These are phyloP conservation scores for Halocaridina rubra DNA, from an alignment of 2,888 invertebrate species.

Conservation along the genomic window DNA sequence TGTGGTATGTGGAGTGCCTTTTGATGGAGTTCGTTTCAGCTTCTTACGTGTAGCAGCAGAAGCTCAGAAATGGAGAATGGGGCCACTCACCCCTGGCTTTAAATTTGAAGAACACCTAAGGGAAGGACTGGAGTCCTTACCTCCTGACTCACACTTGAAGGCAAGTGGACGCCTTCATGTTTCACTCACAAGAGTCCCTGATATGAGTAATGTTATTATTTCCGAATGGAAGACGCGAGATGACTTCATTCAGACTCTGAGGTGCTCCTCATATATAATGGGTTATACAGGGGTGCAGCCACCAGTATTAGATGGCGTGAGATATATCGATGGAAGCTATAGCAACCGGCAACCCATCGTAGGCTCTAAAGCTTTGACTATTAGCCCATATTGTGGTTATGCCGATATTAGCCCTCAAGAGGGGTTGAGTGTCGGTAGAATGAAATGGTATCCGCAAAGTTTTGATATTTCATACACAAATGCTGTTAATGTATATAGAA, in stretches of 20 bases:
- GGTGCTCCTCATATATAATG: slow-evolving; percentile 57
- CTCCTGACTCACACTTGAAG: slow-evolving; percentile 49
- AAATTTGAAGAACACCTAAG: slow-evolving; percentile 38
- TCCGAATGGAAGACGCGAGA: slow-evolving; percentile 54
- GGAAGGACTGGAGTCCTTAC: slow-evolving; percentile 38
- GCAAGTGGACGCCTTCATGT: slow-evolving; percentile 48
- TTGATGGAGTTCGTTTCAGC: slow-evolving; percentile 17
- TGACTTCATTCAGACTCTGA: slow-evolving; percentile 54
- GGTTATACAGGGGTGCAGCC: slow-evolving; percentile 43
- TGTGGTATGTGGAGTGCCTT: slow-evolving; percentile 39
- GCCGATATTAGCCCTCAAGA: slow-evolving; percentile 49
- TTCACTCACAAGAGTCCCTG: slow-evolving; percentile 48
- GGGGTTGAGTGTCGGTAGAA: neutral
- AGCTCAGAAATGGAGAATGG: slow-evolving; percentile 29
- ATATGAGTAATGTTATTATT: slow-evolving; percentile 43
- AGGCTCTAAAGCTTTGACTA: slow-evolving; percentile 2
- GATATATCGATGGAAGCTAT: slow-evolving; percentile 59
- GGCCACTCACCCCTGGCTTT: slow-evolving; percentile 54
- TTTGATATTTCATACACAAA: slow-evolving; percentile 10
- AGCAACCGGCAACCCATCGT: slow-evolving; percentile 39
- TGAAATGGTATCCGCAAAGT: neutral
- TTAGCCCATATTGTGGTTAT: slow-evolving; percentile 50
- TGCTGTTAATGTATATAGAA: slow-evolving; percentile 13
- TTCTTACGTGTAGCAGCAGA: slow-evolving; percentile 38
- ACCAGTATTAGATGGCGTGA: slow-evolving; percentile 27